These are phyloP conservation scores for Urosaurus nigricauda DNA, from an alignment of 2,797 vertebrate species.

Conservation along the genomic window DNA sequence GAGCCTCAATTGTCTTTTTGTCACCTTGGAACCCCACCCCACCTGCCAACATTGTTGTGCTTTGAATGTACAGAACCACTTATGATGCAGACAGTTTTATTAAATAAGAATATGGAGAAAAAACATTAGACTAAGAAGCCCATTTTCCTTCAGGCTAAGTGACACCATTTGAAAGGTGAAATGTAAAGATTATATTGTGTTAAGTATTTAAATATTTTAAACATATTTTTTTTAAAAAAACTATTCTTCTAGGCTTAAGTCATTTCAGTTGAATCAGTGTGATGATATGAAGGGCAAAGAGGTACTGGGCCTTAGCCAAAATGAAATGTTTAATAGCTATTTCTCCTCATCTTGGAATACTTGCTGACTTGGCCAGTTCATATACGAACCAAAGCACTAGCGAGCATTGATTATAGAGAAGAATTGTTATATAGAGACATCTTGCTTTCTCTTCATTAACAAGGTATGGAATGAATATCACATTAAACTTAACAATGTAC, in stretches of 20 bases:
- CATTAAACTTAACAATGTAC: not conserved
- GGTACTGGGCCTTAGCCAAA: not conserved
- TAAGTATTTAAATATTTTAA: not conserved
- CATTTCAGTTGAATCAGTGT: not conserved
- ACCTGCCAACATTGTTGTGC: not conserved
- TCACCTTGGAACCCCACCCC: too few relatives aligned
- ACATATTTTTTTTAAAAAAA: not conserved
- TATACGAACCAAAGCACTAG: constrained; percentile 9
- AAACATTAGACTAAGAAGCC: constrained; percentile 42
- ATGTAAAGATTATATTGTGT: not conserved
- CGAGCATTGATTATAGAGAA: not conserved
- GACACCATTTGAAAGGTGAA: constrained; percentile 34
- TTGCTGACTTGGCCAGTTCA: constrained; percentile 33
- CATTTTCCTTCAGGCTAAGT: not conserved
- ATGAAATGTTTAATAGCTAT: constrained; percentile 37
- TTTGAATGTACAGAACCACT: not conserved
- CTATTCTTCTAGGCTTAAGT: constrained; percentile 23
- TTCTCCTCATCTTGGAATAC: constrained; percentile 32
- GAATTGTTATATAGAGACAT: not conserved
- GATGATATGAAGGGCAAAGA: constrained; percentile 38
- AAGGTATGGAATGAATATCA: not conserved
- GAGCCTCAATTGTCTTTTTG: too few relatives aligned
- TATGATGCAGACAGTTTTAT: not conserved
- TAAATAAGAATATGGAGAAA: constrained; percentile 25
- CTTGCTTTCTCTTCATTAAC: not conserved